Conservation (phyloP, 2,888 invertebrate species). For the Amaurobius ferox region DNA sequence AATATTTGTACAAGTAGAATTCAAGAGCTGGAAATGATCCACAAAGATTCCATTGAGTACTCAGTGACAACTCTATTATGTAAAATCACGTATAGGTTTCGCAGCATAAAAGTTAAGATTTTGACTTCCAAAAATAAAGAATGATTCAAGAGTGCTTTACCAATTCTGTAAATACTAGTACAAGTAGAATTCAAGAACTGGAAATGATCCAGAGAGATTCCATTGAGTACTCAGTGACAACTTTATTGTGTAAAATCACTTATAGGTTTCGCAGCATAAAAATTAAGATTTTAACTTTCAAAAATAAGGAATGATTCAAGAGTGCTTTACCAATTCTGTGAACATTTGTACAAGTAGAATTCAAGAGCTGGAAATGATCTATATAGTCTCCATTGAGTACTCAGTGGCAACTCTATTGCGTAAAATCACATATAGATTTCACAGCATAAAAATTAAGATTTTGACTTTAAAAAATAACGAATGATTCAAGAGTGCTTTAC, state of each 20-base stretch:
- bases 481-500: no score
- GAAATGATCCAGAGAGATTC: background rate
- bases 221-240: background rate
- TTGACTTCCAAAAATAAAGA: no score
- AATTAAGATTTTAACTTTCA: no score
- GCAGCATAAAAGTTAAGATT: background rate
- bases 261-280: conserved; percentile 4
- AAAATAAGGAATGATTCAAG: no score
- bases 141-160: no score
- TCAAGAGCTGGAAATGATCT: background rate
- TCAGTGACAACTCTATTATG: background rate
- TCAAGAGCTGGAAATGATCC: background rate
- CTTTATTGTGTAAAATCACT: background rate
- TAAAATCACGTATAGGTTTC: conserved; percentile 3
- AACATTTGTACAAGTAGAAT: no score
- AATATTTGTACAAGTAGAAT: no score
- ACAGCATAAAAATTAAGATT: background rate
- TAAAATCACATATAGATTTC: conserved; percentile 1
- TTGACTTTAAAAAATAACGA: no score
- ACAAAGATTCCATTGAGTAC: background rate
- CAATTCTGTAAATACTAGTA: no score
- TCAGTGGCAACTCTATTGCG: background rate
- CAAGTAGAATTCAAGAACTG: background rate
- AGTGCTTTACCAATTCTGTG: no score
- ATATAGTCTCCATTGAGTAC: background rate